Percentiles rank a stretch among this genome's conserved stretches.
Conservation (phyloP, 2,113 vertebrate genomes). For the Acanthisitta chloris region DNA sequence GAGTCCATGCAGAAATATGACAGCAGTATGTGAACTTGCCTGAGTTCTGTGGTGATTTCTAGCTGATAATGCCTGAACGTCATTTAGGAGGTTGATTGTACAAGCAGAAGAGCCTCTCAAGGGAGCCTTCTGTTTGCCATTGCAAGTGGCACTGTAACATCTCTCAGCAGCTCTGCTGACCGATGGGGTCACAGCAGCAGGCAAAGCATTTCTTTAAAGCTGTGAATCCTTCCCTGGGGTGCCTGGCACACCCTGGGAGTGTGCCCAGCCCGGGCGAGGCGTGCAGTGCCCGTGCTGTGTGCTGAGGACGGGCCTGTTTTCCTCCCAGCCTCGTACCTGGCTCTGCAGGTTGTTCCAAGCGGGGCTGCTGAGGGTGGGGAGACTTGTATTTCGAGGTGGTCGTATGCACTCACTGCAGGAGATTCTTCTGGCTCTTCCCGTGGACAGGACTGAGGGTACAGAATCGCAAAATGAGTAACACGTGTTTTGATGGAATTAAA, state of each 20-base stretch:
- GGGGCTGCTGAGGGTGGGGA: not conserved
- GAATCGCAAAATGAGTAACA: not conserved
- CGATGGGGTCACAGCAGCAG: fast-evolving
- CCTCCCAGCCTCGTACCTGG: no score
- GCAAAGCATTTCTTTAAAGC: not conserved
- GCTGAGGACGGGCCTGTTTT: not conserved
- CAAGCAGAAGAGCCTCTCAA: not conserved
- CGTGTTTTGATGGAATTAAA: not conserved
- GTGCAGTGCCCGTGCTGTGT: fast-evolving
- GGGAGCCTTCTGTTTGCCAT: not conserved
- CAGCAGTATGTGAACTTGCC: not conserved
- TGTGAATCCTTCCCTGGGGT: not conserved
- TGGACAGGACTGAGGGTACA: not conserved
- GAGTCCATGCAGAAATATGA: not conserved
- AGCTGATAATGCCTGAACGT: not conserved
- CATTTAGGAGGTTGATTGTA: not conserved
- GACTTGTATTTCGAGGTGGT: not conserved
- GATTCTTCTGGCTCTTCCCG: not conserved
- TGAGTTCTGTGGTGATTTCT: not conserved
- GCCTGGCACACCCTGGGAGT: fast-evolving
- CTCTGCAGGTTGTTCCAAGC: not conserved
- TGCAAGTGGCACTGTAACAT: not conserved
- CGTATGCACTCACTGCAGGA: not conserved
- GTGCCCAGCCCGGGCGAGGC: fast-evolving
- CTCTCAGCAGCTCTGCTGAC: not conserved